phyloP scores from a whole-genome alignment of 64 coral and sea anemone genomes.

The Montipora sp. region DNA sequence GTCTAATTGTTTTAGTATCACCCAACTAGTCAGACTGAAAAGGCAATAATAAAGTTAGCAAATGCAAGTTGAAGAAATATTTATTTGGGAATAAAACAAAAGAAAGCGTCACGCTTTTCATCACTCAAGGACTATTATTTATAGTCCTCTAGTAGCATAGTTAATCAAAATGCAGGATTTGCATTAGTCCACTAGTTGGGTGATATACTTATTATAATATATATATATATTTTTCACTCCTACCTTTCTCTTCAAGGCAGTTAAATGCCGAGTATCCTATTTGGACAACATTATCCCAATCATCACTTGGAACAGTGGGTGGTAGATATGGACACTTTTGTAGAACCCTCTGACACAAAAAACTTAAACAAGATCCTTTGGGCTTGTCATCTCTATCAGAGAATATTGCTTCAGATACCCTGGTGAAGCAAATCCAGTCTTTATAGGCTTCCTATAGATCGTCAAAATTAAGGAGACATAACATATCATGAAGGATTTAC shows the following conservation, averaged over 20 bases:
- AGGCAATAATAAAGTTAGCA: too few relatives aligned
- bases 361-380: not conserved
- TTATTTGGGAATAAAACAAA: too few relatives aligned
- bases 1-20: too few relatives aligned
- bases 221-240: not conserved
- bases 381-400: not conserved
- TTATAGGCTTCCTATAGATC: constrained; percentile 17
- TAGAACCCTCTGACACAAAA: constrained; percentile 7
- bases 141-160: too few relatives aligned
- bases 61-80: too few relatives aligned
- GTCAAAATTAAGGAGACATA: not conserved
- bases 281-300: constrained; percentile 13
- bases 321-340: constrained; percentile 21
- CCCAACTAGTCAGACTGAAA: too few relatives aligned
- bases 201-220: not conserved
- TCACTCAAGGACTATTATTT: too few relatives aligned
- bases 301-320: constrained; percentile 4
- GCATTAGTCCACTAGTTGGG: not conserved
- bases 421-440: constrained; percentile 35
- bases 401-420: not conserved
- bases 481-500: too few relatives aligned
- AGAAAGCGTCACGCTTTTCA: too few relatives aligned
- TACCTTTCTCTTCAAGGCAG: not conserved
- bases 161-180: too few relatives aligned
- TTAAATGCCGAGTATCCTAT: constrained; percentile 42